phyloP scores from a whole-genome alignment of 2,113 vertebrate species.

The Alligator mississippiensis region DNA sequence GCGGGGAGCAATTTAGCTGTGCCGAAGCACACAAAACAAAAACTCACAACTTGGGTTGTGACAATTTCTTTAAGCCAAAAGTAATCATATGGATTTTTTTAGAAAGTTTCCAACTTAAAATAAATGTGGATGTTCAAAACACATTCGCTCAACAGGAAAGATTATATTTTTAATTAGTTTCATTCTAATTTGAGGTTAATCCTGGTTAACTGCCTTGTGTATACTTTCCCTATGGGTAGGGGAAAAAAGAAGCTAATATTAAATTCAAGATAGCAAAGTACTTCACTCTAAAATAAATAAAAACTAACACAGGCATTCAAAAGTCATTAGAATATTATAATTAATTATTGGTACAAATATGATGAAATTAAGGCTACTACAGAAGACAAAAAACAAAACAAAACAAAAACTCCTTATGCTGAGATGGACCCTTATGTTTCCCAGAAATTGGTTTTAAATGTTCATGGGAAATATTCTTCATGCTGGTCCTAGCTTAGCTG shows the following conservation, averaged over 20 bases:
- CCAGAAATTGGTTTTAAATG: not conserved
- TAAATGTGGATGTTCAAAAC: not conserved
- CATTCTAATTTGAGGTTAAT: slow-evolving; percentile 18
- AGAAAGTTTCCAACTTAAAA: not conserved
- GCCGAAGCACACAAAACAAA: no score
- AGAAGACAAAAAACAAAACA: not conserved
- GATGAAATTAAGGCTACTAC: not conserved
- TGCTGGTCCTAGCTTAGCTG: not conserved
- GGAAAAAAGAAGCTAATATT: not conserved
- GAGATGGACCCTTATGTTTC: not conserved
- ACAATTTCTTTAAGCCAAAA: not conserved
- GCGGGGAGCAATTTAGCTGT: no score
- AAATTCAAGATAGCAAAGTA: not conserved
- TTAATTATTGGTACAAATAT: not conserved
- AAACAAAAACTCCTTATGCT: accelerated
- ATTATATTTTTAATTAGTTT: slow-evolving; percentile 18
- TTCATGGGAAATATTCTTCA: not conserved
- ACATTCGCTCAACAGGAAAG: not conserved
- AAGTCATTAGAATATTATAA: not conserved
- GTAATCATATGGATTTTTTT: not conserved
- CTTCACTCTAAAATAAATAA: not conserved
- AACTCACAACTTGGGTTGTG: no score
- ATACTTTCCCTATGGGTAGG: not conserved
- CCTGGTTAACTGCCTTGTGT: not conserved
- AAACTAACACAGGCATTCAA: not conserved